Percentiles rank a stretch among this genome's conserved stretches.
Conservation (phyloP, 1,140 invertebrate genomes). For the Druon quercuslanigerum region DNA sequence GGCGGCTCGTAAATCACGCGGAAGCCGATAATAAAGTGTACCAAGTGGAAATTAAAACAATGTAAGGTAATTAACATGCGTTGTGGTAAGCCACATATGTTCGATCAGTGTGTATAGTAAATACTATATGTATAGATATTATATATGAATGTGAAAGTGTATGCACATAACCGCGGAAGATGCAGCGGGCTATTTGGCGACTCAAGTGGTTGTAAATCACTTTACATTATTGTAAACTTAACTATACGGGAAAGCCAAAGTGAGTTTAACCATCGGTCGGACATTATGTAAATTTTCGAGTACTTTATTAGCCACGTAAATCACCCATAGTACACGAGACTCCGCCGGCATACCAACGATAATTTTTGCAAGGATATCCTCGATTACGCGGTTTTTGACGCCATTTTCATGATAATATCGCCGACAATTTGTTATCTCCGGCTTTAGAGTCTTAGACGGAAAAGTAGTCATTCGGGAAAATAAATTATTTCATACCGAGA, state of each 20-base stretch:
- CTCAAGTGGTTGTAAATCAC: conserved; percentile 63
- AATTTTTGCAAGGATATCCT: conserved; percentile 2
- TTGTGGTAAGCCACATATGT: conserved; percentile 41
- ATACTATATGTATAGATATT: background rate
- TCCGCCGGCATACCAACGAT: background rate
- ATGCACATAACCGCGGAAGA: conserved; percentile 35
- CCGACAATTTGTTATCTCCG: conserved; percentile 1
- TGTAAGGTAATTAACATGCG: conserved; percentile 60
- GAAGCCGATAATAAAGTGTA: conserved; percentile 50
- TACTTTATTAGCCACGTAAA: conserved; percentile 67
- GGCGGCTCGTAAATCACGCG: conserved; percentile 56
- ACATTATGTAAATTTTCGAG: conserved; percentile 63
- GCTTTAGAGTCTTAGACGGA: background rate
- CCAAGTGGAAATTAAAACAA: conserved; percentile 57
- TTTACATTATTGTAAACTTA: conserved; percentile 60
- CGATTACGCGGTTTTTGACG: conserved; percentile 28
- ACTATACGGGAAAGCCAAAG: conserved; percentile 51
- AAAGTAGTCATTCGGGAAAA: too few relatives aligned
- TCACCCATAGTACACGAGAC: conserved; percentile 39
- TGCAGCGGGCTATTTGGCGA: conserved; percentile 40
- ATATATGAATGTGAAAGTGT: conserved; percentile 14
- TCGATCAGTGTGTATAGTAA: conserved; percentile 30
- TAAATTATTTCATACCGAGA: too few relatives aligned
- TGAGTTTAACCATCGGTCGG: conserved; percentile 50
- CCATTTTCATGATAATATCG: background rate